These are phyloP conservation scores for Xerus rutilus DNA, from an alignment of 2,797 vertebrate genomes.

Conservation along the genomic window DNA sequence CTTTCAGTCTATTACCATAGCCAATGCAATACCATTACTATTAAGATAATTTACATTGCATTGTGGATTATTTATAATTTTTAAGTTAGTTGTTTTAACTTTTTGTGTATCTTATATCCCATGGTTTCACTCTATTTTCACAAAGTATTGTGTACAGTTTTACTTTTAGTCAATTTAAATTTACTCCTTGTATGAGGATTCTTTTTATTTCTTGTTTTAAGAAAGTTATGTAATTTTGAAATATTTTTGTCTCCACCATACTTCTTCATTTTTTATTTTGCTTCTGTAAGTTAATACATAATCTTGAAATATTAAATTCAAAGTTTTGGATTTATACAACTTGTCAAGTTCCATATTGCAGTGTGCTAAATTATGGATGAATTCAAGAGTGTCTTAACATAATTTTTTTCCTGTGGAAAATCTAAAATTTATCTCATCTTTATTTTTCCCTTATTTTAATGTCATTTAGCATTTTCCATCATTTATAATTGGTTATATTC, in stretches of 20 bases:
- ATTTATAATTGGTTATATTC: neutral
- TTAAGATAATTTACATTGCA: neutral
- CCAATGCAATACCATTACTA: neutral
- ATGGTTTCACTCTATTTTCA: neutral
- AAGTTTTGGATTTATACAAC: neutral
- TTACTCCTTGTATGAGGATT: neutral
- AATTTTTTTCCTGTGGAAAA: neutral
- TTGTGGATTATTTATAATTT: neutral
- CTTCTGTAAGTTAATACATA: neutral
- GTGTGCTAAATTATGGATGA: neutral
- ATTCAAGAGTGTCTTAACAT: neutral
- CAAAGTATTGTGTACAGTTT: neutral
- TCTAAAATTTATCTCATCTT: neutral
- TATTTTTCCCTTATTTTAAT: neutral
- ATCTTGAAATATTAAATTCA: neutral
- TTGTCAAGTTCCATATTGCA: neutral
- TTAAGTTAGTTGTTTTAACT: neutral
- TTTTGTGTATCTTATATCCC: neutral
- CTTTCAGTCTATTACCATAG: neutral
- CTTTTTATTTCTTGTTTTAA: neutral
- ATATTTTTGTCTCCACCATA: neutral
- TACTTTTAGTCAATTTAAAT: neutral
- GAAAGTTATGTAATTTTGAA: neutral
- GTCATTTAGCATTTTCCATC: neutral
- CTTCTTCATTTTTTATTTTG: neutral